Evolutionary conservation across 2,113 vertebrate species (phyloP).

Genomic region (Gnathonemus longibarbis): DNA sequence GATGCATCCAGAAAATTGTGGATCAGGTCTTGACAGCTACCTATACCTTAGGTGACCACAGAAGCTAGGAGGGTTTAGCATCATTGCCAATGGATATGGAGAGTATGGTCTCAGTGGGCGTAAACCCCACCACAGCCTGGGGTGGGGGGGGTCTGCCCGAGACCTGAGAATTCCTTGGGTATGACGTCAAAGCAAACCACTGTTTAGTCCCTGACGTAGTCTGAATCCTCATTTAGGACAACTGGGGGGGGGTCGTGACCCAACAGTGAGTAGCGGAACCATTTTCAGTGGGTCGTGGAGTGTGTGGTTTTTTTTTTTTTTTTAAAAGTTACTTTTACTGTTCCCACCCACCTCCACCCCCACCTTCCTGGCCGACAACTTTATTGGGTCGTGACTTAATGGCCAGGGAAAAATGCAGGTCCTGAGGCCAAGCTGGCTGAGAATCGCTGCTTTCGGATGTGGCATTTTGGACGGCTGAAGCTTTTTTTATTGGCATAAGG

Average conservation of each 20-base stretch:
- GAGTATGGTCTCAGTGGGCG: background rate
- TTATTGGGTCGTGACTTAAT: background rate
- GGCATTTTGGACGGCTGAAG: background rate
- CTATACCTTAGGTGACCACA: background rate
- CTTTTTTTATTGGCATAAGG: background rate
- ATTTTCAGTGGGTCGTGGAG: background rate
- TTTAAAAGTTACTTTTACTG: background rate
- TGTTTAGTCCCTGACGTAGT: background rate
- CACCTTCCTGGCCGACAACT: background rate
- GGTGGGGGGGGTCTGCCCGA: background rate
- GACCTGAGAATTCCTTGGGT: background rate
- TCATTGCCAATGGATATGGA: background rate
- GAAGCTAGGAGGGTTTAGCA: background rate
- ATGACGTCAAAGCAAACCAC: background rate
- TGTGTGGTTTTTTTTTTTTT: background rate
- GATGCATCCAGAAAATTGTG: background rate
- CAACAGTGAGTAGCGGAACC: background rate
- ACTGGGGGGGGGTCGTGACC: background rate
- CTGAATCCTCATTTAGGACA: background rate
- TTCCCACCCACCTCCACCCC: background rate
- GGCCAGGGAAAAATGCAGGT: background rate
- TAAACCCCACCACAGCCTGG: background rate
- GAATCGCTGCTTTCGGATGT: background rate
- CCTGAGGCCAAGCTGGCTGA: background rate
- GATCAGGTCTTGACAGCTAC: background rate